Evolutionary conservation across 2,888 invertebrate species (phyloP).

Genomic region (Heliconius cydno): DNA sequence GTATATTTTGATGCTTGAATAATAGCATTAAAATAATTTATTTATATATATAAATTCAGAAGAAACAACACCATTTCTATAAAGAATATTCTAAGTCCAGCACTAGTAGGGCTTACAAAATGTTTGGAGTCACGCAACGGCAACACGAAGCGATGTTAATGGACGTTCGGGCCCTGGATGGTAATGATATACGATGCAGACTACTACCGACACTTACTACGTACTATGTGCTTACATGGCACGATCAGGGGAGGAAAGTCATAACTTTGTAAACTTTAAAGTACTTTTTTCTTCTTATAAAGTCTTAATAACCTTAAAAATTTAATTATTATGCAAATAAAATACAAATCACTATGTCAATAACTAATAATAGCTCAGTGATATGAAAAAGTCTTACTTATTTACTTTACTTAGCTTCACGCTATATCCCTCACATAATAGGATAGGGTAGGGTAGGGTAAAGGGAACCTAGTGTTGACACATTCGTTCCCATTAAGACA

Average conservation of each 20-base stretch:
- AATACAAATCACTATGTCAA: background rate
- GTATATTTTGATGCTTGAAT: background rate
- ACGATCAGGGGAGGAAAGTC: background rate
- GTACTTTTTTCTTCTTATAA: background rate
- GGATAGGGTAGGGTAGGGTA: too few relatives aligned
- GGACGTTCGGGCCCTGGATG: constrained; percentile 42
- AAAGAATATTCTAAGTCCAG: constrained; percentile 1
- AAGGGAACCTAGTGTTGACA: too few relatives aligned
- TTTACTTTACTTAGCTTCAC: too few relatives aligned
- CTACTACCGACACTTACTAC: constrained; percentile 12
- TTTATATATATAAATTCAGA: background rate
- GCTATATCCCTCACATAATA: too few relatives aligned
- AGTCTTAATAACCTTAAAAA: too few relatives aligned
- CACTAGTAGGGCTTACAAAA: constrained; percentile 63
- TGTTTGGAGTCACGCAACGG: constrained; percentile 76
- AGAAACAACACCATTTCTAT: background rate
- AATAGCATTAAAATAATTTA: background rate
- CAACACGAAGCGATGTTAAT: constrained; percentile 48
- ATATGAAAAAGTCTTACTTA: too few relatives aligned
- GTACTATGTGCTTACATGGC: constrained; percentile 1
- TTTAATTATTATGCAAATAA: too few relatives aligned
- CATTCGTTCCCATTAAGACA: too few relatives aligned
- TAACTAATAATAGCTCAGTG: too few relatives aligned
- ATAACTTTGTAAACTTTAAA: constrained; percentile 7
- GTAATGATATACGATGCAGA: constrained; percentile 51